These are phyloP conservation scores for Pycnomerus fuliginosus DNA, from an alignment of 2,888 invertebrate species.

Conservation along the genomic window DNA sequence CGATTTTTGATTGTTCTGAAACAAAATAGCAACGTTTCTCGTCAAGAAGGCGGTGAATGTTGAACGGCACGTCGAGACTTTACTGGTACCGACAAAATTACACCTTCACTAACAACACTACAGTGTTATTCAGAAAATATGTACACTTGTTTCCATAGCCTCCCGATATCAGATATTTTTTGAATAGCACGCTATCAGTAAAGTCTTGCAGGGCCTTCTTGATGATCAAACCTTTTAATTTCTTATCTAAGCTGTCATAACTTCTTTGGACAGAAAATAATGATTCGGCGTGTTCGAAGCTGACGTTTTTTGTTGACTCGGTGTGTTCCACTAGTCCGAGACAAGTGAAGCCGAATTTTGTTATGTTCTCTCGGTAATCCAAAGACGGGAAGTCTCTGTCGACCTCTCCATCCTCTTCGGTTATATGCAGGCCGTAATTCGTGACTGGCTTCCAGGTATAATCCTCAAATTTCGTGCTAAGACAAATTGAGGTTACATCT, in stretches of 20 bases:
- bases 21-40: too few species aligned
- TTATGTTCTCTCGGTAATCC: conserved; percentile 83
- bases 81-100: too few species aligned
- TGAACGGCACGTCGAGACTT: too few species aligned
- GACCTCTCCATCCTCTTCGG: conserved; percentile 95
- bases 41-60: too few species aligned
- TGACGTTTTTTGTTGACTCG: conserved; percentile 51
- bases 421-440: conserved; percentile 87
- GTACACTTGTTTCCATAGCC: too few species aligned
- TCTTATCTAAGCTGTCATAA: conserved; percentile 16
- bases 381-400: conserved; percentile 91
- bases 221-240: conserved; percentile 10
- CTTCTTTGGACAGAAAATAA: too few species aligned
- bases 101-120: neutral
- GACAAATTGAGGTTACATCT: too few species aligned
- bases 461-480: conserved; percentile 65
- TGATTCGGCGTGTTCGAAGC: conserved; percentile 37
- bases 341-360: conserved; percentile 89
- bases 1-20: conserved; percentile 33
- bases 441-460: conserved; percentile 63
- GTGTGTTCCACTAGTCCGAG: conserved; percentile 83
- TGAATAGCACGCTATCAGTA: too few species aligned
- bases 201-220: too few species aligned
- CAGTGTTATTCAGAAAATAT: too few species aligned
- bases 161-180: too few species aligned